Percentiles rank a stretch among this genome's conserved stretches.
Conservation (phyloP, 1,140 invertebrate genomes). For the Triops longicaudatus region DNA sequence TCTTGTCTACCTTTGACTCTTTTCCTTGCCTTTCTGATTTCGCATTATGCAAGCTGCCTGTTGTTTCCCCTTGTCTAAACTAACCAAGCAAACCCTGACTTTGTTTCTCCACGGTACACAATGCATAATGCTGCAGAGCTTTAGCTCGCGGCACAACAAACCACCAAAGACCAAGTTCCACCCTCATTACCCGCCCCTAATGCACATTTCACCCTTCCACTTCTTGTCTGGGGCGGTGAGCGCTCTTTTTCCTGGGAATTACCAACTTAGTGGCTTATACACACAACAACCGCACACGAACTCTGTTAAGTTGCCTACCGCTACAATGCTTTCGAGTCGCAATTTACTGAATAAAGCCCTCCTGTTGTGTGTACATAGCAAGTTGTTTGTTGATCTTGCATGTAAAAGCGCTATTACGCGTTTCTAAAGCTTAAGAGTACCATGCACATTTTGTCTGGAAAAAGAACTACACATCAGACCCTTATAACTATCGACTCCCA, state of each 20-base stretch:
- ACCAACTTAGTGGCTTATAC: neutral
- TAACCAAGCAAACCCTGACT: neutral
- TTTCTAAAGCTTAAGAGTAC: neutral
- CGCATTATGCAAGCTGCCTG: neutral
- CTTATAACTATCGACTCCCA: neutral
- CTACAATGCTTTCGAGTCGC: neutral
- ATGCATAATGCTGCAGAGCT: neutral
- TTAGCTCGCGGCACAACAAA: neutral
- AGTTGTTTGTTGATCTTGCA: slow-evolving; percentile 8
- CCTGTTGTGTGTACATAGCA: neutral
- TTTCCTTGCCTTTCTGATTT: neutral
- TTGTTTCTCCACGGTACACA: neutral
- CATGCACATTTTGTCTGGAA: neutral
- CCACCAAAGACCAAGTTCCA: neutral
- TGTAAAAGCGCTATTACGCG: neutral
- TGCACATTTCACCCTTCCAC: neutral
- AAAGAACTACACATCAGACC: neutral
- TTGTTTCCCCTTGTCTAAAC: neutral
- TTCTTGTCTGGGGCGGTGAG: neutral
- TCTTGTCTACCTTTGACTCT: neutral
- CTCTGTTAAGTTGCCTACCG: neutral
- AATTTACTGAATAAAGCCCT: neutral
- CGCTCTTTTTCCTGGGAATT: neutral
- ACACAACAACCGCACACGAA: neutral
- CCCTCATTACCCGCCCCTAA: neutral